A percentile compares a stretch with the other conserved stretches of the same genome.
These are phyloP conservation scores for Venturia canescens DNA, from an alignment of 1,140 invertebrate species.

Conservation along the genomic window DNA sequence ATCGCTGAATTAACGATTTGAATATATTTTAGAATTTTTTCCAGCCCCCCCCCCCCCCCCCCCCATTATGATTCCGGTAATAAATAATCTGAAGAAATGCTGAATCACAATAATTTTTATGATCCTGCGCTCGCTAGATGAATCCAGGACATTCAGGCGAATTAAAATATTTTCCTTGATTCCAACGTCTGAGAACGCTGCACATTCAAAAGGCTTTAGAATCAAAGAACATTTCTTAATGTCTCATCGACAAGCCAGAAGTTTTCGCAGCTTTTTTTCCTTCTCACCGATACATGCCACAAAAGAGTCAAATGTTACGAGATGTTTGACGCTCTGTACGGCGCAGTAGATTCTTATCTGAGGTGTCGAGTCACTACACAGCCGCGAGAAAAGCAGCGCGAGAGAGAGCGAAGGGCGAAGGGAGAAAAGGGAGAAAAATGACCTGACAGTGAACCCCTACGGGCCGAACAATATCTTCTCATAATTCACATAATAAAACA, in stretches of 20 bases:
- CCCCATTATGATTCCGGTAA: too few species aligned
- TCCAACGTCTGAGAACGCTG: not conserved
- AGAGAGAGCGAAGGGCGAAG: too few species aligned
- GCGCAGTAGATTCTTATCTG: slow-evolving; percentile 54
- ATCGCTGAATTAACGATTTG: too few species aligned
- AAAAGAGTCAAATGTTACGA: not conserved
- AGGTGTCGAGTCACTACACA: slow-evolving; percentile 54
- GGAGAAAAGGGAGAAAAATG: not conserved
- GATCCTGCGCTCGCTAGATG: not conserved
- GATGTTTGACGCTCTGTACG: not conserved
- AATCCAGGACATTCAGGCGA: too few species aligned
- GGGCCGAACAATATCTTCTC: not conserved
- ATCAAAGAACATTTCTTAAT: not conserved
- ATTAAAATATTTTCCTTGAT: not conserved
- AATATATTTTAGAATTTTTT: too few species aligned
- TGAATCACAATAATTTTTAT: not conserved
- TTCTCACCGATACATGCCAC: not conserved
- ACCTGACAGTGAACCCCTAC: not conserved
- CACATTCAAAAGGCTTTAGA: not conserved
- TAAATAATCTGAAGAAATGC: not conserved
- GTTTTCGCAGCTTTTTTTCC: not conserved
- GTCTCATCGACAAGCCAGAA: not conserved
- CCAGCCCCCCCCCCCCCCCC: too few species aligned
- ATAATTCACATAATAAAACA: not conserved
- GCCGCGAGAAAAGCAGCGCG: not conserved